Conservation (phyloP, 2,113 vertebrate species). For the Alligator sinensis region DNA sequence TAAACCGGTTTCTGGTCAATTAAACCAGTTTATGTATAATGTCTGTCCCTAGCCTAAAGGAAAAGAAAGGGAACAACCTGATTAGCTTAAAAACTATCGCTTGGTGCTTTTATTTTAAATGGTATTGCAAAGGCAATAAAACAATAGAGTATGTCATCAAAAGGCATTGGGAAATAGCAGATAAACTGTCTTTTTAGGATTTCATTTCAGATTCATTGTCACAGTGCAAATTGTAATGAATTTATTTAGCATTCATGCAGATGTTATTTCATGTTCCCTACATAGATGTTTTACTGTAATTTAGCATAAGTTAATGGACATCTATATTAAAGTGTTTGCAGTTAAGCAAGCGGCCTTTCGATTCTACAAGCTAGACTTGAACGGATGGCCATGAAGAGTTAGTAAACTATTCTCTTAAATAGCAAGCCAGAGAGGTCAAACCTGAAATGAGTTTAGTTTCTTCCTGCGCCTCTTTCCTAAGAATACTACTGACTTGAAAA, state of each 20-base stretch:
- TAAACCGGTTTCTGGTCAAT: too few species aligned
- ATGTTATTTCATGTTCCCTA: constrained; percentile 28
- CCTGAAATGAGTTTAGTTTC: constrained; percentile 74
- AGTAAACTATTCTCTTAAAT: constrained; percentile 39
- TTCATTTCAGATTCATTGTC: constrained; percentile 54
- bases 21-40: too few species aligned
- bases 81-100: neutral
- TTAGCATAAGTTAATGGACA: constrained; percentile 68
- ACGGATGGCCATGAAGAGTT: constrained; percentile 56
- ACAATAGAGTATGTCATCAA: neutral
- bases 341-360: constrained; percentile 20
- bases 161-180: constrained; percentile 35
- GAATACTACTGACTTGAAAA: constrained; percentile 67
- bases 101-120: neutral
- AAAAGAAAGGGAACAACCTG: neutral
- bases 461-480: constrained; percentile 67
- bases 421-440: constrained; percentile 69
- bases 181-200: constrained; percentile 66
- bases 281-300: constrained; percentile 24
- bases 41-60: neutral
- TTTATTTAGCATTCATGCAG: constrained; percentile 58
- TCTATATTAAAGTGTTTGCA: constrained; percentile 14
- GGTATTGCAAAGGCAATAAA: neutral
- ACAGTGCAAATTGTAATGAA: constrained; percentile 36
- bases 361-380: constrained; percentile 28